Base-by-base conservation (phyloP, 2,888 invertebrate species). In the Vesta saturnalis region DNA sequence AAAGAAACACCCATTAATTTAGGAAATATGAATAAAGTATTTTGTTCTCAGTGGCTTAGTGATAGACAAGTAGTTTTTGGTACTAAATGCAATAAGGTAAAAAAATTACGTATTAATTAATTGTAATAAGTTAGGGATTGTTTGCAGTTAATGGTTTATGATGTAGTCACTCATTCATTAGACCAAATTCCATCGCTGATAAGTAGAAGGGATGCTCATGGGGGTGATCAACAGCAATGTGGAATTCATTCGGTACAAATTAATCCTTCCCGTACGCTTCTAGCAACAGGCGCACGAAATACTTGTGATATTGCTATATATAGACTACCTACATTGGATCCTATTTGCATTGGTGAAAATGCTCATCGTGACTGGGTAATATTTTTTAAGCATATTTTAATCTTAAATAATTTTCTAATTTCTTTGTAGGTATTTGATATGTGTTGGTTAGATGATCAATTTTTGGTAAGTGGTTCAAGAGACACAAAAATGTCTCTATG, bases 391-490 rank as follows among this genome's bases (percentile, higher is more conserved):
- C 14, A 14, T 12, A 23, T 23, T 6, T 30, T 3, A 23, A 15
- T 23, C 23, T 30, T 6, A 54, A 54, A 54, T 1, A 57, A 22
- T 15, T 15, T 6, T n/a, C n/a, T n/a, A n/a, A n/a, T n/a, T n/a
- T 35, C 43, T 62, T 57, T 62, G 1, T 75, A 89, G 88, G 88
- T 89, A 71, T 89, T 94, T 83, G 97, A 97, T 81, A 91, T 96
- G 90, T 94, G 94, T 73, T 98, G 97, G 97, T 84, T 98, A 70
- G 97, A 98, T 84, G 97, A 98, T 84, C 93, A 97, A 84, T 96
- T 95, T 86, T 85, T 97, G 63, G 96, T 97, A 65, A 95, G 96
- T 4, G 97, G 97, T 10, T 96, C 96, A 0, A 90, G 96, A 61
- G 97, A 97, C 84, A 94, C 95, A 1, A 92, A 92, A 81, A 89